Evolutionary conservation across 2,797 vertebrate species (phyloP).

Genomic region (Falco rusticolus): DNA sequence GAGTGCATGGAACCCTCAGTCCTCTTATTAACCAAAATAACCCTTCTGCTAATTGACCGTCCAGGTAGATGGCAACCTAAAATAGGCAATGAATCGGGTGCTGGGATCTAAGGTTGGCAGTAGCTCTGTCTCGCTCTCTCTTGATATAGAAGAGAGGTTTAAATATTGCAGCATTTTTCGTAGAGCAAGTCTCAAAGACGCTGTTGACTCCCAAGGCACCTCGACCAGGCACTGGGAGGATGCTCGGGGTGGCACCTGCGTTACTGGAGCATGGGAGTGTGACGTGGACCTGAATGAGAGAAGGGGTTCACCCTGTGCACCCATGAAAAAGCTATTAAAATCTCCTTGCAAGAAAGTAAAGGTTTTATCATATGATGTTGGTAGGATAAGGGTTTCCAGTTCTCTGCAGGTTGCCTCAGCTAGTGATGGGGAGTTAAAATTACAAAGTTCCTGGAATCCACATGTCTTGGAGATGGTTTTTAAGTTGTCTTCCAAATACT

Average conservation of each 20-base stretch:
- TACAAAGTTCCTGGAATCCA: background rate
- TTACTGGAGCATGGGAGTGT: background rate
- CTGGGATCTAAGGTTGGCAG: background rate
- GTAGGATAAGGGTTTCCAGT: background rate
- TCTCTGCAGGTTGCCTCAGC: background rate
- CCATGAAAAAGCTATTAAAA: background rate
- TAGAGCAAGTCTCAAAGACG: background rate
- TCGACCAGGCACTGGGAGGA: rapidly evolving
- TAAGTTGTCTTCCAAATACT: background rate
- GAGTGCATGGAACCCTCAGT: rapidly evolving
- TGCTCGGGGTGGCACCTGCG: background rate
- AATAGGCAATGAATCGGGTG: background rate
- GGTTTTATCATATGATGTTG: rapidly evolving
- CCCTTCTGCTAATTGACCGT: too few relatives aligned
- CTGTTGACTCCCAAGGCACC: rapidly evolving
- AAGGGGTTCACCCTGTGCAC: too few relatives aligned
- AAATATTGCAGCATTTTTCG: background rate
- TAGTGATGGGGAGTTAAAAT: too few relatives aligned
- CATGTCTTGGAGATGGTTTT: background rate
- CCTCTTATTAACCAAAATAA: background rate
- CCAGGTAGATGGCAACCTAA: background rate
- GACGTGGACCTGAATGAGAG: background rate
- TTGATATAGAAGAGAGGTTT: background rate
- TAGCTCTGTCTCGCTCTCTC: background rate
- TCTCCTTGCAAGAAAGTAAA: too few relatives aligned